Percentiles rank a stretch among this genome's conserved stretches.
Conservation (phyloP, 2,888 invertebrate species). For the Entomobrya multifasciata region DNA sequence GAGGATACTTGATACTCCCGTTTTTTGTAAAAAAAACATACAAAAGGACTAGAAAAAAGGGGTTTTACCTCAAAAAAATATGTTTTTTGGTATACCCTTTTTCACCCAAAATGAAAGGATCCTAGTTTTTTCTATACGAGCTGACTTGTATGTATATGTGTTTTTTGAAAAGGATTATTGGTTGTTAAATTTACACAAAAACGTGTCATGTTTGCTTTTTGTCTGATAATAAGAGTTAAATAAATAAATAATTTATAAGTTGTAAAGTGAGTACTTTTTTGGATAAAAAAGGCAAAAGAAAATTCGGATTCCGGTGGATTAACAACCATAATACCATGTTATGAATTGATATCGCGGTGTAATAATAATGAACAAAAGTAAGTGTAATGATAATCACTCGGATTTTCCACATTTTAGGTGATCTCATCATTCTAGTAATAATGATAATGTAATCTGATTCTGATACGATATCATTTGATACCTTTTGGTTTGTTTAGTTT, state of each 20-base stretch:
- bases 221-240: no score
- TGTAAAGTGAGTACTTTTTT: neutral
- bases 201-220: neutral
- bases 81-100: neutral
- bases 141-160: no score
- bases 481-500: neutral
- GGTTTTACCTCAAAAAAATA: neutral
- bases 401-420: conserved; percentile 39
- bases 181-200: neutral
- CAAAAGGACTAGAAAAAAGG: conserved; percentile 25
- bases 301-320: neutral
- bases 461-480: no score
- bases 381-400: neutral
- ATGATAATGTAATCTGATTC: conserved; percentile 46
- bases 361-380: no score
- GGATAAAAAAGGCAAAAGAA: neutral
- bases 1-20: neutral
- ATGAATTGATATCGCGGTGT: neutral
- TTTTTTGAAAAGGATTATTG: neutral
- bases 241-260: no score
- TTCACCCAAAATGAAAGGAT: no score
- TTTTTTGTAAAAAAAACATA: neutral
- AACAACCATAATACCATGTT: neutral
- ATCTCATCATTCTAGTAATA: conserved; percentile 23
- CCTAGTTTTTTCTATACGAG: no score